phyloP scores from a whole-genome alignment of 1,140 invertebrate genomes.

The Leptinotarsa undecemlineata region DNA sequence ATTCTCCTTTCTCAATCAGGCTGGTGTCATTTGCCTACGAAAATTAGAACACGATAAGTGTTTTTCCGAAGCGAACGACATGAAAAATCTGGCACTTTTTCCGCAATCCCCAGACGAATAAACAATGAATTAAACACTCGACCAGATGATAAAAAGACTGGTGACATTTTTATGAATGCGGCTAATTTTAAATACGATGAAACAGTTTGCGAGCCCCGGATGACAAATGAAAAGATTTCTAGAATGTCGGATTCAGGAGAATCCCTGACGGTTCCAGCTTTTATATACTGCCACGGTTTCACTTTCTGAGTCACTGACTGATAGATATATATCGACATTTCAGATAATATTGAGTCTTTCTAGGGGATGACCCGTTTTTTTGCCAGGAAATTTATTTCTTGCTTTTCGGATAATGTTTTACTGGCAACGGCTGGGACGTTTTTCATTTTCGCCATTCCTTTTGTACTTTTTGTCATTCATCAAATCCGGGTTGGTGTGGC shows the following conservation, averaged over 20 bases:
- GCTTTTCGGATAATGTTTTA: background rate
- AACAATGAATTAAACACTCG: conserved; percentile 6
- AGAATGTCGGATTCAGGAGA: background rate
- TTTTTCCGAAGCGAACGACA: background rate
- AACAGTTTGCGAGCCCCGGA: background rate
- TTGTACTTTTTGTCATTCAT: conserved; percentile 6
- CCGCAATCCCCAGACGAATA: conserved; percentile 7
- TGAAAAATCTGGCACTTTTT: conserved; percentile 8
- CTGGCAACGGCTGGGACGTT: conserved; percentile 1
- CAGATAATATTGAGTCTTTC: background rate
- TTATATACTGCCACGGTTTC: background rate
- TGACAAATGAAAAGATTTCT: background rate
- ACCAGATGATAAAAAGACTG: background rate
- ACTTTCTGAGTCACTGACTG: background rate
- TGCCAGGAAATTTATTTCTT: background rate
- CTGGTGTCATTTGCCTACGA: background rate
- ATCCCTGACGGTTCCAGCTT: background rate
- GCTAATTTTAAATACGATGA: conserved; percentile 3
- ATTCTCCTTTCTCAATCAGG: background rate
- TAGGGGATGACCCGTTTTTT: background rate
- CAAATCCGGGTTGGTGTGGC: background rate
- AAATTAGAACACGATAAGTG: background rate
- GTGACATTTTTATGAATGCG: conserved; percentile 5
- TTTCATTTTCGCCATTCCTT: background rate
- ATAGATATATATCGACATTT: conserved; percentile 3